Conservation (phyloP, 2,113 vertebrate species). For the Nycticryphes semicollaris region DNA sequence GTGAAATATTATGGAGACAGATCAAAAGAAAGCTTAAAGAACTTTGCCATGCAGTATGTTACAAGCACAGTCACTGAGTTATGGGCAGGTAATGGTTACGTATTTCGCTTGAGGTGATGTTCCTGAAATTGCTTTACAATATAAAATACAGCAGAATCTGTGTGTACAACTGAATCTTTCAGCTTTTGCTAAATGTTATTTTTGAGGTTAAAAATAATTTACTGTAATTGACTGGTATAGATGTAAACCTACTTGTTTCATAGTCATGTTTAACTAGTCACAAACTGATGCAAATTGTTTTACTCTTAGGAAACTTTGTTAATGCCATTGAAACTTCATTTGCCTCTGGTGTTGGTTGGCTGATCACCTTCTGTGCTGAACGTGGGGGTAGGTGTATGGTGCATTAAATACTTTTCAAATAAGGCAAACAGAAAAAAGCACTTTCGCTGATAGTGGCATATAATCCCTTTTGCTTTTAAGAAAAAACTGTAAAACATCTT, state of each 20-base stretch:
- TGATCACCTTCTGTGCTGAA: constrained; percentile 91
- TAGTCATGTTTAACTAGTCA: background rate
- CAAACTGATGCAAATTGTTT: constrained; percentile 32
- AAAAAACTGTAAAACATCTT: background rate
- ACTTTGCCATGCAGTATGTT: constrained; percentile 92
- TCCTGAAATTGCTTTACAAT: background rate
- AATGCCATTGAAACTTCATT: constrained; percentile 86
- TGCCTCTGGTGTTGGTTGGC: constrained; percentile 85
- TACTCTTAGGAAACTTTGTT: constrained; percentile 87
- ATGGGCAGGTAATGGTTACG: constrained; percentile 86
- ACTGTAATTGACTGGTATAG: background rate
- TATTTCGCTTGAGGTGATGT: background rate
- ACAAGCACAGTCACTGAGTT: constrained; percentile 86
- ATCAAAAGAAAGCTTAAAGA: constrained; percentile 82
- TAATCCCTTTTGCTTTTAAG: background rate
- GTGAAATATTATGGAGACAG: constrained; percentile 91
- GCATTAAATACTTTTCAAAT: background rate
- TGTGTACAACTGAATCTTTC: background rate
- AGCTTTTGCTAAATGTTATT: background rate
- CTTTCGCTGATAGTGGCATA: background rate
- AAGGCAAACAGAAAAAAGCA: background rate
- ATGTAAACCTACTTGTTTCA: background rate
- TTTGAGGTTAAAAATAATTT: background rate
- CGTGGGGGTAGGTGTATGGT: constrained; percentile 83
- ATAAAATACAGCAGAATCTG: background rate